Percentiles rank a stretch among this genome's conserved stretches.
phyloP scores from a whole-genome alignment of 2,113 vertebrate species.

The Cettia cetti region DNA sequence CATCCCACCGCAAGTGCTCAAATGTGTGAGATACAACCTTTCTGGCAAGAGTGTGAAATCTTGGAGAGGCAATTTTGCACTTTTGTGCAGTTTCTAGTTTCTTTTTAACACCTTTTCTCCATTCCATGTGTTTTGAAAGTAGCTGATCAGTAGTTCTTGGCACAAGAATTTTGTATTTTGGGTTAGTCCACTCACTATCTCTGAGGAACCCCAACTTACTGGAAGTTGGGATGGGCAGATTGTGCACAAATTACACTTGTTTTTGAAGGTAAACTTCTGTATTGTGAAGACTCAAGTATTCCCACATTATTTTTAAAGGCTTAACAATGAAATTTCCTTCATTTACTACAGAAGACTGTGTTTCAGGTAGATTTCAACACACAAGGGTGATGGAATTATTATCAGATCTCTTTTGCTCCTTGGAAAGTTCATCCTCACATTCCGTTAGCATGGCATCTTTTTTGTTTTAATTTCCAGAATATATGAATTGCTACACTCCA shows the following conservation, averaged over 20 bases:
- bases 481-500: background rate
- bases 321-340: background rate
- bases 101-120: background rate
- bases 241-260: fast-evolving
- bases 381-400: background rate
- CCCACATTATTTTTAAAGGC: background rate
- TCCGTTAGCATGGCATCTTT: background rate
- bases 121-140: background rate
- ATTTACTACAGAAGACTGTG: background rate
- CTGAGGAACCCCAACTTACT: background rate
- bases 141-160: background rate
- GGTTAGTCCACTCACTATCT: background rate
- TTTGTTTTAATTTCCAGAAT: background rate
- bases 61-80: background rate
- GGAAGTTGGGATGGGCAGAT: background rate
- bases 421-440: fast-evolving
- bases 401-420: background rate
- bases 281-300: background rate
- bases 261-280: background rate
- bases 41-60: background rate
- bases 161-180: background rate
- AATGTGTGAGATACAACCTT: background rate
- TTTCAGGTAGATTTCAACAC: background rate
- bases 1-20: background rate
- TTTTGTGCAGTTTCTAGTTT: background rate